These are phyloP conservation scores for Eurytoma californica DNA, from an alignment of 2,888 invertebrate species.

Conservation along the genomic window DNA sequence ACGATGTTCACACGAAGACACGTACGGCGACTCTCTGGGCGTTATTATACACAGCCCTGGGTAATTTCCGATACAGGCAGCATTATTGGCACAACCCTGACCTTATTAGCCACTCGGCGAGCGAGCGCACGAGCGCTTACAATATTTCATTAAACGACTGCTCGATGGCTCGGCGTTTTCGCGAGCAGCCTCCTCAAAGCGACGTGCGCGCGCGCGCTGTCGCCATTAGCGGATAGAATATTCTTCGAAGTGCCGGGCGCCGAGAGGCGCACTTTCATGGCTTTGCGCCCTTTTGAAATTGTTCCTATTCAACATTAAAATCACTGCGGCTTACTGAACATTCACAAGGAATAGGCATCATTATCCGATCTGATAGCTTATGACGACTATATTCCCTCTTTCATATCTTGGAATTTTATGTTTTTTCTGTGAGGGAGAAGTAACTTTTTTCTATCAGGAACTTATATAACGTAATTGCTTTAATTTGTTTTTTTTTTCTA, in stretches of 20 bases:
- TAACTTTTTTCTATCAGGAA: too few relatives aligned
- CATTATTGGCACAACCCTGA: slow-evolving; percentile 60
- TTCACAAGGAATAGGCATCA: too few relatives aligned
- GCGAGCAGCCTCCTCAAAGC: not conserved
- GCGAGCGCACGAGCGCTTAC: not conserved
- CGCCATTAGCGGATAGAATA: slow-evolving; percentile 14
- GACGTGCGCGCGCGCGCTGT: not conserved
- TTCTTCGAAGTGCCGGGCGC: too few relatives aligned
- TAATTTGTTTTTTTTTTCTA: too few relatives aligned
- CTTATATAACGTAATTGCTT: too few relatives aligned
- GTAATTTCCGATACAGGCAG: slow-evolving; percentile 56
- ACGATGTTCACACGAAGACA: too few relatives aligned
- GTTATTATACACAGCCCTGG: slow-evolving; percentile 16
- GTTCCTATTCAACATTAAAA: too few relatives aligned
- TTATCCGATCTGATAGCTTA: too few relatives aligned
- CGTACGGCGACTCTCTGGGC: too few relatives aligned
- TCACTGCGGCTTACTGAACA: too few relatives aligned
- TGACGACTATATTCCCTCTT: not conserved
- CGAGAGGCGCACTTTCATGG: too few relatives aligned
- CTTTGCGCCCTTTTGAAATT: too few relatives aligned
- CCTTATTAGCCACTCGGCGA: slow-evolving; percentile 57
- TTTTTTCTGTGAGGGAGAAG: not conserved
- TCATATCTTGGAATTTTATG: slow-evolving; percentile 15
- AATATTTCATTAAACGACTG: slow-evolving; percentile 55
- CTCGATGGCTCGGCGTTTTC: not conserved